These are phyloP conservation scores for Spisula subtruncata DNA, from an alignment of 2,888 invertebrate genomes.

Conservation along the genomic window DNA sequence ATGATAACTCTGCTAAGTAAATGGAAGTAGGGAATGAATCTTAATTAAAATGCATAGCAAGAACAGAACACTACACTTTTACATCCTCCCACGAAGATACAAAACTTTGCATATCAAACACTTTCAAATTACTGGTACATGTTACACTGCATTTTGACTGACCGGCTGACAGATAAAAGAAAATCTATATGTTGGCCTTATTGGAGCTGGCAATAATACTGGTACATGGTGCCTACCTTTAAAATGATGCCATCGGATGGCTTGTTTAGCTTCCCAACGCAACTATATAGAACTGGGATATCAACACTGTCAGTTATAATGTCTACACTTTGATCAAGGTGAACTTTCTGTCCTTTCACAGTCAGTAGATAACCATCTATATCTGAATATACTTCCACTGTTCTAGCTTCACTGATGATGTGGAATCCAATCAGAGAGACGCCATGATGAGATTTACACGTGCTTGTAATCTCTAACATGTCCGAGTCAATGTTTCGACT, in stretches of 20 bases:
- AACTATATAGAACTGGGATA: background rate
- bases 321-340: background rate
- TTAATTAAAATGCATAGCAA: too few relatives aligned
- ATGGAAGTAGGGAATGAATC: too few relatives aligned
- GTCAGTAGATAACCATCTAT: constrained; percentile 69
- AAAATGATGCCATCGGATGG: constrained; percentile 45
- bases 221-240: too few relatives aligned
- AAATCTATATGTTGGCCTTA: too few relatives aligned
- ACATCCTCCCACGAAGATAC: too few relatives aligned
- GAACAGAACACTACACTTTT: too few relatives aligned
- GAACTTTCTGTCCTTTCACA: constrained; percentile 47
- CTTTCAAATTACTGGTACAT: too few relatives aligned
- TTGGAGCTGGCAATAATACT: too few relatives aligned
- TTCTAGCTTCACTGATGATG: constrained; percentile 65
- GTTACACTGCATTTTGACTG: too few relatives aligned
- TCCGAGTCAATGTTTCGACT: background rate
- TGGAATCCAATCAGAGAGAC: constrained; percentile 58
- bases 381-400: constrained; percentile 64
- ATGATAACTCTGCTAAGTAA: too few relatives aligned
- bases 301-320: constrained; percentile 18
- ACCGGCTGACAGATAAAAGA: too few relatives aligned
- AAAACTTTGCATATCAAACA: too few relatives aligned
- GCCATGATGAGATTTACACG: constrained; percentile 65
- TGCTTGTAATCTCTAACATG: constrained; percentile 38
- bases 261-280: constrained; percentile 44